phyloP scores from a whole-genome alignment of 1,140 invertebrate species.

The Zelostemma sp. region DNA sequence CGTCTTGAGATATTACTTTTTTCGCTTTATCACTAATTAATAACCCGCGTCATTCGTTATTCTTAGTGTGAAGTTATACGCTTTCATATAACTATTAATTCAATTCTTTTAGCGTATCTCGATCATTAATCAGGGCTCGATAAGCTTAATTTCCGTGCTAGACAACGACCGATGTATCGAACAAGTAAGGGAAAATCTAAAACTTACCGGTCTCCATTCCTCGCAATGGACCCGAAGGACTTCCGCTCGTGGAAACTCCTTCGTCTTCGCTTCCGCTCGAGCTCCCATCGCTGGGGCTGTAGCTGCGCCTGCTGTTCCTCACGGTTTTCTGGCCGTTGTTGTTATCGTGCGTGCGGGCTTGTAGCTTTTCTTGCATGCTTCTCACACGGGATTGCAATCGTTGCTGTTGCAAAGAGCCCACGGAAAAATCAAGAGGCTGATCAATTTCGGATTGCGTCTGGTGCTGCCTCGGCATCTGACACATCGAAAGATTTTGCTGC shows the following conservation, averaged over 20 bases:
- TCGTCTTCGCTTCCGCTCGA: constrained; percentile 66
- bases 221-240: constrained; percentile 62
- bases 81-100: too few relatives aligned
- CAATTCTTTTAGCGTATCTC: too few relatives aligned
- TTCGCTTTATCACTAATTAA: too few relatives aligned
- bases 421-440: constrained; percentile 67
- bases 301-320: constrained; percentile 58
- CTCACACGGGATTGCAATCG: constrained; percentile 55
- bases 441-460: constrained; percentile 59
- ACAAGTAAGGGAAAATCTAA: too few relatives aligned
- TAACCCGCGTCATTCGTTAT: too few relatives aligned
- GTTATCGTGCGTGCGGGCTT: constrained; percentile 59
- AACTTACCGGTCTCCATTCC: constrained; percentile 62
- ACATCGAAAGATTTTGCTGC: constrained; percentile 52
- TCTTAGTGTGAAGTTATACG: too few relatives aligned
- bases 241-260: constrained; percentile 66
- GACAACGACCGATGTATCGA: too few relatives aligned
- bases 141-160: too few relatives aligned
- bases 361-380: constrained; percentile 59
- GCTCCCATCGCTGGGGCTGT: constrained; percentile 65
- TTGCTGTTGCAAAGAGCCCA: constrained; percentile 65
- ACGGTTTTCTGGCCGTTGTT: constrained; percentile 62
- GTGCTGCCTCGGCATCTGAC: constrained; percentile 55
- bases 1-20: too few relatives aligned
- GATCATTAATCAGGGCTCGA: too few relatives aligned